Evolutionary conservation across 1,140 invertebrate species (phyloP), one percentile per base, ranked within the genome.

Genomic region (Prorops nasuta): DNA sequence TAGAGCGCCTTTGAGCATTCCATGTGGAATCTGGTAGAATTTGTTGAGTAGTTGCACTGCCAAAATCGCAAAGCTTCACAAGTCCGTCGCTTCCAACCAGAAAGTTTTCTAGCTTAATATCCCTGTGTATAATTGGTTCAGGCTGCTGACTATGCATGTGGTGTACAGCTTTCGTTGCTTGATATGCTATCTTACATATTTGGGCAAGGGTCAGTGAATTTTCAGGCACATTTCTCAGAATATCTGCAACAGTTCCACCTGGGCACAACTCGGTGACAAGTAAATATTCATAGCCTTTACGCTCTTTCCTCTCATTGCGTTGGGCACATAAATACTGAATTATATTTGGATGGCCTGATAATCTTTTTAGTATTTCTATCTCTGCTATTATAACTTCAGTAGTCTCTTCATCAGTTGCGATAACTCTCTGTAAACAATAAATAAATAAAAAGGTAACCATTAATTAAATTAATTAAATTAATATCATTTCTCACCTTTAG

Each of bases 51-150:
- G 94, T 97, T 1, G 94, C 88, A 64, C 95, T 98, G 1, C 98
- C 98, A 85, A 99, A 99, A 80, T 99, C 98, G 80, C 98, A 99
- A 38, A 99, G 76, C 77, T 99, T 99, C 28, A 99, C 86, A 56
- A 84, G 82, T 53, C 94, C 92, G 65, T 90, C 83, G 49, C 76
- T 72, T 54, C 88, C 87, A 20, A 98, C 81, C 8, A 96, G 73
- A 54, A 87, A 83, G 76, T 85, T 85, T 67, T 86, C 83, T 73
- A 92, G 80, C 74, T 94, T 95, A 54, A 98, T 85, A 81, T 98
- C 96, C 63, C 95, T 80, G 79, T 98, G 96, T 35, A 91, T 86
- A 47, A 98, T 88, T 2, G 94, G 89, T 19, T 72, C 64, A 9
- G 93, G 90, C 37, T 83, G 80, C 75, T 95, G 92, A 39, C 79